phyloP scores from a whole-genome alignment of 2,888 invertebrate species.

The Sipha maydis region DNA sequence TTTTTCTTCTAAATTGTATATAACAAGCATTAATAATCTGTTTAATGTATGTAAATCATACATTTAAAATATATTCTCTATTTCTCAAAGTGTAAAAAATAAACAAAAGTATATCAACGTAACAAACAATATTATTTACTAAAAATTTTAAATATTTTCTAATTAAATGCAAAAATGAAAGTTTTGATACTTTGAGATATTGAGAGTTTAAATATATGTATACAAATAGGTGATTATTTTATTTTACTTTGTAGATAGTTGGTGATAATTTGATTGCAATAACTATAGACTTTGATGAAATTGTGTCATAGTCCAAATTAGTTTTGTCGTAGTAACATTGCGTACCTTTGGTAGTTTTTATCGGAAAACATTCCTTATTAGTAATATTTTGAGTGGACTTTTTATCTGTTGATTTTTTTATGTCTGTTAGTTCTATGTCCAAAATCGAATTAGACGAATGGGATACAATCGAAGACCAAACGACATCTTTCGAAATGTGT shows the following conservation, averaged over 20 bases:
- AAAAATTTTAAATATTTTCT: no score
- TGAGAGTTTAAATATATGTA: no score
- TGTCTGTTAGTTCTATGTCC: not conserved
- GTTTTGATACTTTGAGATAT: no score
- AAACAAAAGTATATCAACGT: no score
- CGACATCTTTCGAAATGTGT: not conserved
- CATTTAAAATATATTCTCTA: no score
- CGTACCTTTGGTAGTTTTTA: not conserved
- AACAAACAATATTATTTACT: no score
- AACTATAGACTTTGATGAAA: slow-evolving; percentile 25
- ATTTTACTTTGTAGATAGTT: slow-evolving; percentile 11
- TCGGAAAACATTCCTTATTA: slow-evolving; percentile 12
- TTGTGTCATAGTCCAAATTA: not conserved
- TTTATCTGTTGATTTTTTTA: not conserved
- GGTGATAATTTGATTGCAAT: slow-evolving; percentile 4
- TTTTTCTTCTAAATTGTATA: not conserved
- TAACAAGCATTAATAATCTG: not conserved
- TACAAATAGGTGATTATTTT: not conserved
- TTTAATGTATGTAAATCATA: no score
- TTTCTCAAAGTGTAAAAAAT: no score
- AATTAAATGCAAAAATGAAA: no score
- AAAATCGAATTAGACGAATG: not conserved
- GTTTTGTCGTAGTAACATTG: not conserved
- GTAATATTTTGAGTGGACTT: not conserved
- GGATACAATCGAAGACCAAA: slow-evolving; percentile 36